Percentiles rank a stretch among this genome's conserved stretches.
Evolutionary conservation across 64 coral and sea anemone species (phyloP).

Genomic region (Astreopora myriophthalma): DNA sequence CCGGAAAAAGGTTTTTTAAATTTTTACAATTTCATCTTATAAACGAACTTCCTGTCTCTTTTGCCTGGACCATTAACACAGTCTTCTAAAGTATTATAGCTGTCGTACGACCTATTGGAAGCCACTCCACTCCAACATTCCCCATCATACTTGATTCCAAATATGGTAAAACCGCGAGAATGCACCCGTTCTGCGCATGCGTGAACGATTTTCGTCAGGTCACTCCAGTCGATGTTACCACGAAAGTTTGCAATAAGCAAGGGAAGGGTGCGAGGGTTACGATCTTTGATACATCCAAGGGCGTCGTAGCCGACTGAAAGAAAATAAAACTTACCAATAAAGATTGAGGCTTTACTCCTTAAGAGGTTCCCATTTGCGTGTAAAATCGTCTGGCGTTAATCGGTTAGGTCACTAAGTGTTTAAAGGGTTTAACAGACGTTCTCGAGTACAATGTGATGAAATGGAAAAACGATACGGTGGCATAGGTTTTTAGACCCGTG

Average conservation of each 20-base stretch:
- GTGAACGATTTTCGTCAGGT: slow-evolving; percentile 8
- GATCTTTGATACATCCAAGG: slow-evolving; percentile 43
- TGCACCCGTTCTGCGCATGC: slow-evolving; percentile 19
- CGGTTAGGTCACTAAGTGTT: no score
- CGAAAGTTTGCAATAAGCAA: not conserved
- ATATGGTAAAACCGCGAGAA: not conserved
- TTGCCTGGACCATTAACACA: slow-evolving; percentile 37
- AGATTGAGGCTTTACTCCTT: no score
- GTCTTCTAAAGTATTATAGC: not conserved
- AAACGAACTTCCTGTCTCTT: not conserved
- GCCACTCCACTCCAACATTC: slow-evolving; percentile 58
- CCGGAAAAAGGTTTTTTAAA: no score
- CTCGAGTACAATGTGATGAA: no score
- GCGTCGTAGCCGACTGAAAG: slow-evolving; percentile 23
- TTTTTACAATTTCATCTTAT: slow-evolving; percentile 18
- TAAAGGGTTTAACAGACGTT: no score
- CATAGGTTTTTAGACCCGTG: no score
- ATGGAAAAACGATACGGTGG: no score
- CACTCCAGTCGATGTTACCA: slow-evolving; percentile 21
- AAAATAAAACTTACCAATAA: no score
- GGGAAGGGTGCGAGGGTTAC: slow-evolving; percentile 3
- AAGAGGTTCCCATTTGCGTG: no score
- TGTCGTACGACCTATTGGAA: not conserved
- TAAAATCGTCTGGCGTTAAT: no score
- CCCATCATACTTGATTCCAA: slow-evolving; percentile 56